Base-by-base conservation (phyloP, 2,797 vertebrate genomes). In the Etheostoma nigrum region DNA sequence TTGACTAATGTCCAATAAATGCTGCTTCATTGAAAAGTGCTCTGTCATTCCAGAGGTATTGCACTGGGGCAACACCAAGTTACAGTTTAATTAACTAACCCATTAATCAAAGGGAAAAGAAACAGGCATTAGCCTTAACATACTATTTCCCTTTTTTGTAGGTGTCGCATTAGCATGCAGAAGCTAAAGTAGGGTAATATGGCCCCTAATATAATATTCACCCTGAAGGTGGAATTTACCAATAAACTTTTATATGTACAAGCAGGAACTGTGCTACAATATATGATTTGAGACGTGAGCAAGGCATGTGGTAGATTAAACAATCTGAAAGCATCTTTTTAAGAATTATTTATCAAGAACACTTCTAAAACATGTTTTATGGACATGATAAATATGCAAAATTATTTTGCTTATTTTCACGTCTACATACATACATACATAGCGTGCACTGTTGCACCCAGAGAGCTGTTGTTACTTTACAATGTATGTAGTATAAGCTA, bases 61-160 rank as follows among this genome's bases (percentile, higher is more conserved):
- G 44, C 58, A 57, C 44, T n/a, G n/a, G 51, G 48, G 54, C n/a
- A 58, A 40, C 67, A 64, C n/a, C 61, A 63, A 78, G 54, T 62
- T 72, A 51, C 54, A 74, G 54, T 67, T 75, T 63, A 79, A 82
- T 80, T 77, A 72, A 47, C 48, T 52, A 18, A 48, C 3, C 52
- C 71, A 67, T 82, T 72, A 72, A 73, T 78, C 71, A 71, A 66
- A 59, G 30, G 67, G 57, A 18, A 69, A 72, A 72, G 44, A 69
- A 60, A 59, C 21, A 11, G 18, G 30, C 60, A 49, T 73, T 53
- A 58, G 21, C 44, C 44, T 54, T 68, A 53, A 72, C 67, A 42
- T 65, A 36, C 49, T 33, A n/a, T 57, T 67, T 60, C 23, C 19
- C 18, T n/a, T 60, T 47, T 65, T 44, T 60, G 27, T 63, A 49